phyloP scores from a whole-genome alignment of 1,140 invertebrate species.

The Diachasma alloeum region DNA sequence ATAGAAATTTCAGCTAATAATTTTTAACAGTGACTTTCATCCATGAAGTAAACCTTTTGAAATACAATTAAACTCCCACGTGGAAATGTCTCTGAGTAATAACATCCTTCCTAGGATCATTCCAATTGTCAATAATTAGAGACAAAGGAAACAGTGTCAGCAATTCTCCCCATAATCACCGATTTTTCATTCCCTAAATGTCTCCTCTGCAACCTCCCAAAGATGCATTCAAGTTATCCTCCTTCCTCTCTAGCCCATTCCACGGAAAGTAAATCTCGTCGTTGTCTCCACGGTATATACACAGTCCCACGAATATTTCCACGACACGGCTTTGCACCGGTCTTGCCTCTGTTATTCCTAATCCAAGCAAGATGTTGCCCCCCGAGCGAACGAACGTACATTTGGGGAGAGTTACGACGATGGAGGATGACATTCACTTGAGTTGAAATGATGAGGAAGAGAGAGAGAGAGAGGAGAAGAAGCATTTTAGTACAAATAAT shows the following conservation, averaged over 20 bases:
- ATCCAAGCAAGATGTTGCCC: slow-evolving; percentile 52
- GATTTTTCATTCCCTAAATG: slow-evolving; percentile 41
- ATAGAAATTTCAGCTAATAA: too few species aligned
- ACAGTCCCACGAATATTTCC: background rate
- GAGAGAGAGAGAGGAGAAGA: background rate
- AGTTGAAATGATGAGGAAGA: slow-evolving; percentile 13
- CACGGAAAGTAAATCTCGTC: background rate
- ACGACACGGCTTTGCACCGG: background rate
- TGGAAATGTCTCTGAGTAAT: too few species aligned
- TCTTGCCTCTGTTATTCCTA: slow-evolving; percentile 36
- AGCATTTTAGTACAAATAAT: background rate
- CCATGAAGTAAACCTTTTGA: too few species aligned
- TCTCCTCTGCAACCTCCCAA: background rate
- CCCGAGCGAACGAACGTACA: slow-evolving; percentile 15
- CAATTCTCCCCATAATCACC: slow-evolving; percentile 30
- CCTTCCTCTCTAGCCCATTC: slow-evolving; percentile 4
- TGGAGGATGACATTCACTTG: slow-evolving; percentile 15
- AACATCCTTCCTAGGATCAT: too few species aligned
- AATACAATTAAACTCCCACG: too few species aligned
- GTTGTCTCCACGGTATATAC: slow-evolving; percentile 2
- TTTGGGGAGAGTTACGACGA: slow-evolving; percentile 32
- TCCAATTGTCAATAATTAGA: too few species aligned
- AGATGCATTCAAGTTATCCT: background rate
- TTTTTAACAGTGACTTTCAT: too few species aligned
- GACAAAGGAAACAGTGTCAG: background rate